Conservation (phyloP, 2,113 vertebrate genomes). For the Sphaerodactylus townsendi region DNA sequence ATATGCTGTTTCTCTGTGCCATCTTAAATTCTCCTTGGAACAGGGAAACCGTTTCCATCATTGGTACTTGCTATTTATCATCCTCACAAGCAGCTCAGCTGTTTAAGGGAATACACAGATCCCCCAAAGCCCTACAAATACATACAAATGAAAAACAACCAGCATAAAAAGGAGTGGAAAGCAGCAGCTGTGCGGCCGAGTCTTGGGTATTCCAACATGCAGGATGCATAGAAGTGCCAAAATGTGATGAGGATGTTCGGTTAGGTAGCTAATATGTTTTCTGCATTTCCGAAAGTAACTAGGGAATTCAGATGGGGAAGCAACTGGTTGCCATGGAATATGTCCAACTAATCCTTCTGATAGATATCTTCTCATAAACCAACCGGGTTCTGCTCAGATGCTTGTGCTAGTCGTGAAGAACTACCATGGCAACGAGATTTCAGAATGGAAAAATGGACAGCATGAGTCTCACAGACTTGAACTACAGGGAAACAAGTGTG, state of each 20-base stretch:
- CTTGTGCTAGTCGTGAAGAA: background rate
- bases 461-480: background rate
- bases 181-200: conserved; percentile 38
- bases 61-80: conserved; percentile 34
- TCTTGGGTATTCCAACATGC: conserved; percentile 19
- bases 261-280: background rate
- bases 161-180: conserved; percentile 24
- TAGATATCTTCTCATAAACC: conserved; percentile 5
- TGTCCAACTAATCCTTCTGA: fast-evolving
- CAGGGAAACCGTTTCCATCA: conserved; percentile 15
- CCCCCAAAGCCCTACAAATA: conserved; percentile 32
- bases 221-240: conserved; percentile 6
- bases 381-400: background rate
- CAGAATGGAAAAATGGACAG: background rate
- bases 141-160: conserved; percentile 38
- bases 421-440: background rate
- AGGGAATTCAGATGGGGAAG: background rate
- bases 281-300: background rate
- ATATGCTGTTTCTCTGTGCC: fast-evolving
- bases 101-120: conserved; percentile 48
- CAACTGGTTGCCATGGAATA: background rate
- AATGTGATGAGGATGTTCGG: conserved; percentile 8
- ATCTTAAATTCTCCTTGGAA: background rate
- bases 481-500: background rate
- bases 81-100: conserved; percentile 46